These are phyloP conservation scores for Vulpes vulpes DNA, from an alignment of 2,113 vertebrate genomes.

Conservation along the genomic window DNA sequence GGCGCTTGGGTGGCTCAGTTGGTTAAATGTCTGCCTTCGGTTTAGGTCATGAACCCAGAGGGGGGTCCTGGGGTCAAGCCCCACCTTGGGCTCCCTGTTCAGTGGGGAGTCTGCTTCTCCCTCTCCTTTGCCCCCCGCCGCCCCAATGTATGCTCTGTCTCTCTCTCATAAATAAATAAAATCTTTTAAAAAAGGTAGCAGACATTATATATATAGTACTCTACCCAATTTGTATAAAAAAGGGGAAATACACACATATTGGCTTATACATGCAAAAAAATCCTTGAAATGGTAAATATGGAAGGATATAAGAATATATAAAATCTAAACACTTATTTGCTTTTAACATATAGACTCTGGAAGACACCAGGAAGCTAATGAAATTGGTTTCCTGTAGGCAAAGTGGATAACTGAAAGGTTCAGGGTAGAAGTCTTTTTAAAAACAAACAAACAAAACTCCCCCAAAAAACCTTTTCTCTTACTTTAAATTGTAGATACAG, in stretches of 20 bases:
- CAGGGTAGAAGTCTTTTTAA: background rate
- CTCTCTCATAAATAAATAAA: no score
- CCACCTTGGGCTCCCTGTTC: no score
- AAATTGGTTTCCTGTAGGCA: background rate
- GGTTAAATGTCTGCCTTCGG: no score
- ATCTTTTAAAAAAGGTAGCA: background rate
- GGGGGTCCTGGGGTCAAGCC: no score
- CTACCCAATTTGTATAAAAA: background rate
- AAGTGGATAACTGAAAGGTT: no score
- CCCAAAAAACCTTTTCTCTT: background rate
- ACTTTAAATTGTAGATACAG: background rate
- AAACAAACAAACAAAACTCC: background rate
- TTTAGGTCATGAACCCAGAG: no score
- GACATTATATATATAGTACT: fast-evolving
- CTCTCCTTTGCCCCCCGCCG: no score
- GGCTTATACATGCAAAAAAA: background rate
- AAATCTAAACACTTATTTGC: background rate
- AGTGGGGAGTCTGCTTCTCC: no score
- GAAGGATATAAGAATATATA: background rate
- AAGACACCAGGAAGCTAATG: fast-evolving
- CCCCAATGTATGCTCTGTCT: no score
- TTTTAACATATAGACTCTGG: background rate
- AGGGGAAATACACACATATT: background rate
- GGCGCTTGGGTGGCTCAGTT: no score
- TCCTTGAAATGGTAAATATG: no score